A percentile compares a stretch with the other conserved stretches of the same genome.
Evolutionary conservation across 1,140 invertebrate genomes (phyloP).

Genomic region (Piezodorus guildinii): DNA sequence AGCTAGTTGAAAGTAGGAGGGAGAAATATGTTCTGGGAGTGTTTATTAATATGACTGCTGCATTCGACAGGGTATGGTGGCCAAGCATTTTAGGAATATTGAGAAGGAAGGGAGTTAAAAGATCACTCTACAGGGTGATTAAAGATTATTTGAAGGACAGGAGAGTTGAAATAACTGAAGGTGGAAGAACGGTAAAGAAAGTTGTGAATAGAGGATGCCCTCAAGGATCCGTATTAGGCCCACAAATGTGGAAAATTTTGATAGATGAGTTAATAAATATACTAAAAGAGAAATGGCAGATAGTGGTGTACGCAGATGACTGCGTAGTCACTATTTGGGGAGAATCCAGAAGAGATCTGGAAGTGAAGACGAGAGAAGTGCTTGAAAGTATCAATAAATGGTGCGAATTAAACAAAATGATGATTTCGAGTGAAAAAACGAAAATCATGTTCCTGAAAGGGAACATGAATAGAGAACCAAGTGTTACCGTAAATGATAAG

Average conservation of each 20-base stretch:
- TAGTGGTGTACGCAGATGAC: background rate
- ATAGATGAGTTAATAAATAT: constrained; percentile 16
- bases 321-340: no score
- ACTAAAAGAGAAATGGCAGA: background rate
- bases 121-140: background rate
- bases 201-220: constrained; percentile 23
- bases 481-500: background rate
- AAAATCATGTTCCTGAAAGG: background rate
- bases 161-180: background rate
- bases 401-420: background rate
- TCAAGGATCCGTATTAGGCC: constrained; percentile 25
- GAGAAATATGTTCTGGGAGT: constrained; percentile 10
- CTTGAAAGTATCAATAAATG: background rate
- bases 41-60: constrained; percentile 9
- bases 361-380: background rate
- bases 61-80: constrained; percentile 23
- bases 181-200: background rate
- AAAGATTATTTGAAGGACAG: background rate
- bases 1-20: background rate
- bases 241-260: constrained; percentile 27
- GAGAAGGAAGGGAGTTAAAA: background rate
- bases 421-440: background rate
- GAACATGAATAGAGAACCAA: background rate
- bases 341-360: background rate
- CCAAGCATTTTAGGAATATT: constrained; percentile 9